Evolutionary conservation across 2,113 vertebrate genomes (phyloP), one percentile per base, ranked within the genome.

Genomic region (Proteles cristata): DNA sequence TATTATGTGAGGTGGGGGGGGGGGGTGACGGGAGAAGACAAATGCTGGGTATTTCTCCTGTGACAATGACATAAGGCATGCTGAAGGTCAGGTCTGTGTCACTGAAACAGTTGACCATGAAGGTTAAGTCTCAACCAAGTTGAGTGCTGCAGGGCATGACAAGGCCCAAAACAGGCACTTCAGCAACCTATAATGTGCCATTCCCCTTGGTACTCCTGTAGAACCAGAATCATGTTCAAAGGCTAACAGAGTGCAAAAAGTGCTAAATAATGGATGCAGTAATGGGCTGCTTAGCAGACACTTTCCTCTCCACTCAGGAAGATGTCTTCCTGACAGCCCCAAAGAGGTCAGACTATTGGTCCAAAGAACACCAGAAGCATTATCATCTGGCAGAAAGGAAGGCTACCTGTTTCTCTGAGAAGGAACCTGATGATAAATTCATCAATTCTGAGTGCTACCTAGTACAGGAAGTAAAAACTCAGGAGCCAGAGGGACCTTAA

Each of bases 171-270:
- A 81, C 1, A 69, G 43, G 48, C 3, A 15, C n/a, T 58, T 83
- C 1, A 12, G 81, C 5, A 45, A 58, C 15, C 91, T 65, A 39
- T 15, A 55, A 55, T 21, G n/a, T 5, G 39, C 16, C 5, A 28
- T 23, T 43, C 25, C 33, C 33, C 71, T 61, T 10, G 26, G 25
- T 58, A 43, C 69, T 26, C 21, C 25, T 7, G 31, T 58, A 80
- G 85, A 77, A 39, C 79, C 1, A 50, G 94, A 71, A 25, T 26
- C 77, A n/a, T 21, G 73, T 16, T 65, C 65, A 87, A 83, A 61
- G 87, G 31, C 68, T 93, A 94, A 86, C 6, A 23, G 45, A 77
- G 63, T 31, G n/a, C 61, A 84, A 86, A 95, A 73, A 94, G 35
- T 86, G 58, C 68, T 95, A 4, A 96, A 87, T 76, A 92, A 96